Conservation (phyloP, 30 jellyfish, hydroid and myxozoan genomes). For the Hydractinia echinata region DNA sequence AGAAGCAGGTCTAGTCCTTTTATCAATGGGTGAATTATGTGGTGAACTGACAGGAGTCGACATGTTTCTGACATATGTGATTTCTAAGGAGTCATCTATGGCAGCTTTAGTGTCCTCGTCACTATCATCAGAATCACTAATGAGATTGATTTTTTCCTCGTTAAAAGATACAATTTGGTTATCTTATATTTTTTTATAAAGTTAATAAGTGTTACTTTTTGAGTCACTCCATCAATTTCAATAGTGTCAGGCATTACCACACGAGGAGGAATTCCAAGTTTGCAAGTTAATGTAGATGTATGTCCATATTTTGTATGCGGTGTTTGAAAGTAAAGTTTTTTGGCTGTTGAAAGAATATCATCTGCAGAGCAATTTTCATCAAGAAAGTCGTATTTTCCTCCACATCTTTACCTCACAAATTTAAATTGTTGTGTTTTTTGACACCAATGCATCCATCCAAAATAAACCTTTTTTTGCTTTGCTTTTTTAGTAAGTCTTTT, state of each 20-base stretch:
- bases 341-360: too few species aligned
- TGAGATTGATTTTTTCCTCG: background rate
- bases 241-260: background rate
- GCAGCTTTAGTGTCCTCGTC: background rate
- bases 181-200: background rate
- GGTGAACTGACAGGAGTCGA: background rate
- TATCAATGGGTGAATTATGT: background rate
- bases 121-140: background rate
- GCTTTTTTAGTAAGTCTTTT: too few species aligned
- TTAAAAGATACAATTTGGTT: background rate
- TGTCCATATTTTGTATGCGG: background rate
- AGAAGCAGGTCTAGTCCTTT: background rate
- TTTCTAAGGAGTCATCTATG: background rate
- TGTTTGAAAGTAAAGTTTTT: too few species aligned
- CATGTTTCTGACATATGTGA: background rate
- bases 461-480: too few species aligned
- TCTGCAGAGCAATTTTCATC: too few species aligned
- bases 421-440: too few species aligned
- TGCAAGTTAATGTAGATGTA: background rate
- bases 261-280: slow-evolving; percentile 1
- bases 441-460: too few species aligned
- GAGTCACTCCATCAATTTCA: background rate
- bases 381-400: too few species aligned
- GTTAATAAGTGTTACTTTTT: background rate
- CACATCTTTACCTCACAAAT: too few species aligned